Evolutionary conservation across 2,113 vertebrate genomes (phyloP).

Genomic region (Acanthochromis polyacanthus): DNA sequence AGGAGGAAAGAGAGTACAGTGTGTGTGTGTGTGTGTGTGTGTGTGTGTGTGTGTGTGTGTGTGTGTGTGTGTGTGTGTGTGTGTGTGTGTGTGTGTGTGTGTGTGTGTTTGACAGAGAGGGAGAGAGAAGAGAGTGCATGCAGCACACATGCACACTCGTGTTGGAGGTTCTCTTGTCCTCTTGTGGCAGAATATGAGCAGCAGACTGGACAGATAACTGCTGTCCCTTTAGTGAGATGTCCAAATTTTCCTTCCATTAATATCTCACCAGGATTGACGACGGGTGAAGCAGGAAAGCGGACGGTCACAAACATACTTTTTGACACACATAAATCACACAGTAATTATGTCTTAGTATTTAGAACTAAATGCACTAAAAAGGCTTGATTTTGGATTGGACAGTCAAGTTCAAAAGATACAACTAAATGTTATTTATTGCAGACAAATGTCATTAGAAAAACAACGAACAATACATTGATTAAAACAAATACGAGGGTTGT

Average conservation of each 20-base stretch:
- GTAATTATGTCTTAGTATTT: too few relatives aligned
- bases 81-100: slow-evolving; percentile 9
- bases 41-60: slow-evolving; percentile 3
- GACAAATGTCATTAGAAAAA: too few relatives aligned
- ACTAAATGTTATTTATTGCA: too few relatives aligned
- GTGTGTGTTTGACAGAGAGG: slow-evolving; percentile 1
- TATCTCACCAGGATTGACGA: too few relatives aligned
- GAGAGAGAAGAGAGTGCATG: not conserved
- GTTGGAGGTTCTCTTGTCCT: slow-evolving; percentile 58
- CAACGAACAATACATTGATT: too few relatives aligned
- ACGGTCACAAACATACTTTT: too few relatives aligned
- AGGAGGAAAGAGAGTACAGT: slow-evolving; percentile 76
- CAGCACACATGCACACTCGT: not conserved
- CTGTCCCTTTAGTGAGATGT: slow-evolving; percentile 89
- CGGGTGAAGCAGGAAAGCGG: too few relatives aligned
- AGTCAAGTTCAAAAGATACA: too few relatives aligned
- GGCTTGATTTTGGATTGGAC: too few relatives aligned
- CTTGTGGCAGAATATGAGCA: slow-evolving; percentile 89
- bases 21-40: slow-evolving; percentile 24
- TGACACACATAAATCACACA: too few relatives aligned
- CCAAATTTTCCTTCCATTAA: slow-evolving; percentile 84
- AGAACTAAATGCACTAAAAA: too few relatives aligned
- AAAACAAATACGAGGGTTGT: too few relatives aligned
- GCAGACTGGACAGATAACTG: slow-evolving; percentile 90
- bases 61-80: slow-evolving; percentile 25